Evolutionary conservation across 2,888 invertebrate genomes (phyloP), one percentile per base, ranked within the genome.

Genomic region (Sturmia bella): DNA sequence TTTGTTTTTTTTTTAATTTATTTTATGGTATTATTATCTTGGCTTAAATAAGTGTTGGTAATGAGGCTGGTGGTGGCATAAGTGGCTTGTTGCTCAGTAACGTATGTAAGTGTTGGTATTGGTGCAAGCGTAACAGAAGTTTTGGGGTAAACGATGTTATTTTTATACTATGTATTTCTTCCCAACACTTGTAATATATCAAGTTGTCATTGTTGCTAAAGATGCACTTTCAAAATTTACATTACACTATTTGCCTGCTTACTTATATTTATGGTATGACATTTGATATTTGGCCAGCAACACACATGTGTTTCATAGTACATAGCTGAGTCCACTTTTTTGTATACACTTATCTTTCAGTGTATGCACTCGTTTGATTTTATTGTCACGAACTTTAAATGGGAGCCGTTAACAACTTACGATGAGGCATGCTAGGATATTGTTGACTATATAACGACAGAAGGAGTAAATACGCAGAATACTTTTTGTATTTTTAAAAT

Each of bases 31-130:
- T 69, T 63, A 78, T 82, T 78, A 78, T 70, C 66, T 75, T 45
- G 78, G 66, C 43, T 68, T 79, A 73, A 72, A 37, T 50, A 73
- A 73, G 59, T 79, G 70, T 37, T 59, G 57, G 41, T 32, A 63
- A 45, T 63, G 43, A n/a, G 68, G 43, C 39, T 64, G 81, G 39
- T 77, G 69, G 64, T 73, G 59, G 41, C 82, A 70, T 82, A 82
- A 82, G 78, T 82, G 78, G 78, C 82, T 82, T 78, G 82, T 82
- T 82, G 82, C 82, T 75, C 9, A 43, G 7, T 15, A 59, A 50
- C 59, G 41, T 41, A 21, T 50, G 50, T 12, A 41, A n/a, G 52
- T 32, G 17, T 37, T 21, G 12, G 11, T 15, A 32, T 27, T 57
- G 24, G 12, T 24, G 39, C 1, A 5, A 32, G 32, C 52, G n/a